phyloP scores from a whole-genome alignment of 2,888 invertebrate genomes.

The Watsonalla binaria region DNA sequence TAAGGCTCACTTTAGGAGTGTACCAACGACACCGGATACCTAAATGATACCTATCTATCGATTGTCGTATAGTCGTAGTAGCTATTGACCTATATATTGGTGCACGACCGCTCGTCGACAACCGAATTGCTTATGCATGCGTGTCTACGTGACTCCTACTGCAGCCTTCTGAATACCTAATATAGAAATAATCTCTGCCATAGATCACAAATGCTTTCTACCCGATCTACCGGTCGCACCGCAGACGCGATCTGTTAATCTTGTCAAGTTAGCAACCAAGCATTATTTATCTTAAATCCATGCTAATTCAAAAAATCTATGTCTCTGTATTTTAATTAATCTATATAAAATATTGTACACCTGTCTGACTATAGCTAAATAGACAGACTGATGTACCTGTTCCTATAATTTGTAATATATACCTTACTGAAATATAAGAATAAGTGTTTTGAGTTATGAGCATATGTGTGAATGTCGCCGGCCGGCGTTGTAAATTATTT shows the following conservation, averaged over 20 bases:
- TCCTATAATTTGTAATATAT: too few relatives aligned
- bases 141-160: constrained; percentile 55
- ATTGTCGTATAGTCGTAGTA: constrained; percentile 27
- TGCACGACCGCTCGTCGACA: constrained; percentile 54
- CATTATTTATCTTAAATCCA: too few relatives aligned
- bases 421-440: neutral
- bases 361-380: too few relatives aligned
- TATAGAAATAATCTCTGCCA: constrained; percentile 35
- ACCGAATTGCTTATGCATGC: constrained; percentile 69
- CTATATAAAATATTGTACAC: too few relatives aligned
- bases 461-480: constrained; percentile 37
- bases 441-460: constrained; percentile 2
- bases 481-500: constrained; percentile 18
- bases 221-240: constrained; percentile 7
- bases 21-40: constrained; percentile 4
- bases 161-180: constrained; percentile 58
- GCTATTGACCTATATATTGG: constrained; percentile 69
- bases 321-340: too few relatives aligned
- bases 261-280: neutral
- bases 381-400: too few relatives aligned
- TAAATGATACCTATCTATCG: neutral
- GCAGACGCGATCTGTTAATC: constrained; percentile 8
- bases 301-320: too few relatives aligned
- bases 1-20: constrained; percentile 15
- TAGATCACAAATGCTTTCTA: constrained; percentile 30